Base-by-base conservation (phyloP, 2,888 invertebrate species). In the Morpho deidamia region DNA sequence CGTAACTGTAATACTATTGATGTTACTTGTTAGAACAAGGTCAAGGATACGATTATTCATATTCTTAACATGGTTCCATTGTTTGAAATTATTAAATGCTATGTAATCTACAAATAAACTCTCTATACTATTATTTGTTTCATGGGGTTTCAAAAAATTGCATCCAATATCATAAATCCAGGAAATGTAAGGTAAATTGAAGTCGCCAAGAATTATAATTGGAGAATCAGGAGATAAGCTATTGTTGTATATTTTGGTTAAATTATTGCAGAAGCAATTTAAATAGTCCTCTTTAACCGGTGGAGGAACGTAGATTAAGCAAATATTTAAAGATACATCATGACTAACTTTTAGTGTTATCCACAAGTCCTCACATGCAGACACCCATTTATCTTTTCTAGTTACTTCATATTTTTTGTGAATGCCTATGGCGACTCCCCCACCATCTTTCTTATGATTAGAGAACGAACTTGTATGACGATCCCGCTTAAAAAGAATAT, bases 401-500 rank as follows among this genome's bases (percentile, higher is more conserved):
- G 7, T 7, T n/a, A n/a, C n/a, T 7, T n/a, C n/a, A 39, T 39
- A 11, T 39, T 39, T 39, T n/a, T 37, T 50, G 10, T 37, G 35
- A 14, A 50, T 11, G 4, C 43, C 44, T n/a, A 50, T 23, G 7
- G 43, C 11, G 9, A 50, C 37, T 1, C 50, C 44, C 4, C 50
- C 50, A 7, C 50, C 50, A 50, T 50, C 38, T 7, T 8, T 37
- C 23, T 50, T 50, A 10, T 12, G 7, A n/a, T 38, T n/a, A 14
- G n/a, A 37, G 2, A 11, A 14, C 5, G 46, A 50, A 10, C 32
- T 33, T 14, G 37, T 8, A 7, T 7, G 8, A 23, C 53, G 44
- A 33, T 53, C 48, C 11, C 48, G 39, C 9, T 44, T 39, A 11
- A 39, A 53, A n/a, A 53, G 12, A 2, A n/a, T 14, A 39, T 48